Evolutionary conservation across 2,797 vertebrate species (phyloP).

Genomic region (Urosaurus nigricauda): DNA sequence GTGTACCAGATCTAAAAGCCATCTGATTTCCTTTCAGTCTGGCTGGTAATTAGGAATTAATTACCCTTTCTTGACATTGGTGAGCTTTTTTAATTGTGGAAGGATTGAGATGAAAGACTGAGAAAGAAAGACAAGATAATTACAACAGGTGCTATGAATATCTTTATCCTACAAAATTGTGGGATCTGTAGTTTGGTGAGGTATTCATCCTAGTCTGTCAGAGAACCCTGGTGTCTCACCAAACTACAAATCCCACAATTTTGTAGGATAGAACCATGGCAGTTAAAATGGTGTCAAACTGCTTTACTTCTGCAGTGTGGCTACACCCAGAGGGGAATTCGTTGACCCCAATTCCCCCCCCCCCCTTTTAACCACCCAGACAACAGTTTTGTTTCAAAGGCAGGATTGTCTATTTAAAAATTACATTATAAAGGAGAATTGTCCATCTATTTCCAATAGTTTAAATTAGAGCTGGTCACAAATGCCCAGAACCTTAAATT

Average conservation of each 20-base stretch:
- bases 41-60: neutral
- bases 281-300: no score
- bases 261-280: no score
- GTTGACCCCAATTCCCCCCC: neutral
- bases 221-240: no score
- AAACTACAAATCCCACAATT: no score
- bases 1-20: neutral
- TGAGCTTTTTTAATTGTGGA: neutral
- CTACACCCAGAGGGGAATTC: neutral
- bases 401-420: neutral
- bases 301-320: no score
- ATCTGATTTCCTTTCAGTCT: neutral
- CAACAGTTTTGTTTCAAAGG: neutral
- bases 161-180: neutral
- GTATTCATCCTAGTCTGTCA: no score
- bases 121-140: slow-evolving; percentile 41
- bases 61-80: neutral
- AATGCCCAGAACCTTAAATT: neutral
- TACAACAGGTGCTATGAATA: slow-evolving; percentile 58
- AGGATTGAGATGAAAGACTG: neutral
- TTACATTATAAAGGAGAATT: neutral
- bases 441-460: neutral
- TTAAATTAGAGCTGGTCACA: neutral
- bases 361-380: neutral
- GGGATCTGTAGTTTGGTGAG: no score